These are phyloP conservation scores for Tachysurus vachellii DNA, from an alignment of 2,113 vertebrate species.

Conservation along the genomic window DNA sequence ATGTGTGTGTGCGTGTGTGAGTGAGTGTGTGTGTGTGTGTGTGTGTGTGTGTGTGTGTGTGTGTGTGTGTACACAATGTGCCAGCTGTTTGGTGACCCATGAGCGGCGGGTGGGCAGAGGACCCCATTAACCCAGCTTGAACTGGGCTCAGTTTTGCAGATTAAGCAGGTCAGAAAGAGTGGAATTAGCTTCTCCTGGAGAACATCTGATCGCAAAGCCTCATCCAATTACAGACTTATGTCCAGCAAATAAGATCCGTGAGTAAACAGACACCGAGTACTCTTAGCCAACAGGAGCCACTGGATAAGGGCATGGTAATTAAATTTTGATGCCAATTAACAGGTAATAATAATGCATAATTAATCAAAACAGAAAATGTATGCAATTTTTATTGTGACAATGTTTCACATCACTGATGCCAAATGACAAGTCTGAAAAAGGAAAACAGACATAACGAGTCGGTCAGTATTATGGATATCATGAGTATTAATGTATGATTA, in stretches of 20 bases:
- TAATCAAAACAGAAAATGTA: constrained; percentile 1
- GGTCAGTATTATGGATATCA: not conserved
- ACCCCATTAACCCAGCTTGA: constrained; percentile 56
- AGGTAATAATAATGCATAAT: constrained; percentile 9
- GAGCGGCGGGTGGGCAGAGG: constrained; percentile 41
- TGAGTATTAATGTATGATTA: constrained; percentile 19
- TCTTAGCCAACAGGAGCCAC: constrained; percentile 25
- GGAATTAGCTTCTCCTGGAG: constrained; percentile 68
- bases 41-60: constrained; percentile 3
- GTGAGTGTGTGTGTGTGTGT: constrained; percentile 3
- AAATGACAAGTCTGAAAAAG: not conserved
- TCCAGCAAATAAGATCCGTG: constrained; percentile 64
- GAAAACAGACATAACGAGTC: not conserved
- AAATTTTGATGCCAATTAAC: constrained; percentile 23
- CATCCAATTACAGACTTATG: constrained; percentile 68
- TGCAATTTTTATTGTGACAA: not conserved
- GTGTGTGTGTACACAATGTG: constrained; percentile 1
- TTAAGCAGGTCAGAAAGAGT: constrained; percentile 67
- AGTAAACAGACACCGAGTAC: constrained; percentile 47
- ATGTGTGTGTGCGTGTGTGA: not conserved
- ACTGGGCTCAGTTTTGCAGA: constrained; percentile 59
- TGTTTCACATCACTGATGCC: not conserved
- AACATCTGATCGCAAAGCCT: constrained; percentile 69
- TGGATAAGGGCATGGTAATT: constrained; percentile 5
- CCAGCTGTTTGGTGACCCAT: constrained; percentile 27